Evolutionary conservation across 2,113 vertebrate species (phyloP).

Genomic region (Herpetotheres cachinnans): DNA sequence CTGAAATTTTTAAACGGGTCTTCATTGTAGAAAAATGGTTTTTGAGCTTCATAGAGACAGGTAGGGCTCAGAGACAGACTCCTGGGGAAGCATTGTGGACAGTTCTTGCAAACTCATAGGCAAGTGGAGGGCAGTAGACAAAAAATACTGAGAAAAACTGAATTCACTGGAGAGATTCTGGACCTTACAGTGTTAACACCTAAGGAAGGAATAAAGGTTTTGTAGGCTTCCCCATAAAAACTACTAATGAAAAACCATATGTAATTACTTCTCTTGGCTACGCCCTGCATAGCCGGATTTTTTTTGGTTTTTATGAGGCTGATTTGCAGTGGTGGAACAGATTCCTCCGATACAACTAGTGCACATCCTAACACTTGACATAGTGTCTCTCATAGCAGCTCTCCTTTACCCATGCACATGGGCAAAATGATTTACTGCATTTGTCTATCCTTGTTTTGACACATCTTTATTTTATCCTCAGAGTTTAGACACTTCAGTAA

Average conservation of each 20-base stretch:
- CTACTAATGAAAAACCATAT: accelerated
- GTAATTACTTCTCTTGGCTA: neutral
- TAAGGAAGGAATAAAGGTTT: neutral
- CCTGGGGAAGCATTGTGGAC: neutral
- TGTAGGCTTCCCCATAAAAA: neutral
- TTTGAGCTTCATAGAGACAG: neutral
- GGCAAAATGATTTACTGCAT: neutral
- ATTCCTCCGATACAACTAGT: neutral
- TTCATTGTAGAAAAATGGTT: neutral
- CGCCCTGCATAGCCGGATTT: neutral
- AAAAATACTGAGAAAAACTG: neutral
- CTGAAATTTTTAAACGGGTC: neutral
- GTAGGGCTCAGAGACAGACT: neutral
- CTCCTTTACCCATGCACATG: neutral
- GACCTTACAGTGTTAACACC: neutral
- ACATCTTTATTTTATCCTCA: neutral
- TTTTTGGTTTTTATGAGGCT: neutral
- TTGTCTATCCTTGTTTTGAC: neutral
- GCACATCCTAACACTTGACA: neutral
- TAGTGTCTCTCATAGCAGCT: neutral
- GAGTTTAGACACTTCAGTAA: neutral
- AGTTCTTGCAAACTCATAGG: neutral
- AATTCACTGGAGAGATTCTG: neutral
- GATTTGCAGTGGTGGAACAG: neutral
- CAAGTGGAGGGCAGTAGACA: neutral